Percentiles rank a stretch among this genome's conserved stretches.
phyloP scores from a whole-genome alignment of 2,797 vertebrate species.

The Chanos chanos region DNA sequence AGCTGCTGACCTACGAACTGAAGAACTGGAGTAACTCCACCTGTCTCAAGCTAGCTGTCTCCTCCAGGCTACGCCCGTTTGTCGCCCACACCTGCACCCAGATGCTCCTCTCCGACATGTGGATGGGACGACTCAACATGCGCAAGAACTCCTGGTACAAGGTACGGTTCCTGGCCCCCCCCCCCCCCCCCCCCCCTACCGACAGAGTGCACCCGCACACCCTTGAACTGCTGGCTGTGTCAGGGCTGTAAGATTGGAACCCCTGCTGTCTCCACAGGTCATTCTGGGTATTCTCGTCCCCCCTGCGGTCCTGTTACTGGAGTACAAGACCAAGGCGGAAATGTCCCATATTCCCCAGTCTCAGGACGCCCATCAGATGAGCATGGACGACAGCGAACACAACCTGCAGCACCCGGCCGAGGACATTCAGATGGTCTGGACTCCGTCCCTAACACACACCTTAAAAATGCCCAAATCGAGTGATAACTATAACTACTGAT shows the following conservation, averaged over 20 bases:
- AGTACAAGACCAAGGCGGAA: slow-evolving; percentile 98
- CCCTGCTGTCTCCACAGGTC: slow-evolving; percentile 73
- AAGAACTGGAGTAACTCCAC: slow-evolving; percentile 99
- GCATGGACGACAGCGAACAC: slow-evolving; percentile 97
- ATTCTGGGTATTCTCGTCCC: slow-evolving; percentile 95
- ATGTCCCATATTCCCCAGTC: slow-evolving; percentile 99
- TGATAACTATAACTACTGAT: no score
- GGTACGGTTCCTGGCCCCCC: no score
- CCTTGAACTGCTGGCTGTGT: no score
- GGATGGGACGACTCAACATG: slow-evolving; percentile 99
- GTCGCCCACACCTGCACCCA: slow-evolving; percentile 98
- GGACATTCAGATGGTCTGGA: slow-evolving; percentile 97
- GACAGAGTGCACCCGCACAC: no score
- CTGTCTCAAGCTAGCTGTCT: slow-evolving; percentile 94
- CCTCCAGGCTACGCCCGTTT: slow-evolving; percentile 89
- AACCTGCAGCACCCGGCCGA: slow-evolving; percentile 86
- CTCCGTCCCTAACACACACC: no score
- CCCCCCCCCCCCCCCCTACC: slow-evolving; percentile 32
- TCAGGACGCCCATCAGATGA: slow-evolving; percentile 96
- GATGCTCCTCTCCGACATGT: slow-evolving; percentile 97
- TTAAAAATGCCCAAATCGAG: no score
- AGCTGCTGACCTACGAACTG: slow-evolving; percentile 94
- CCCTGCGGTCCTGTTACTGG: slow-evolving; percentile 92
- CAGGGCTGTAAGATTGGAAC: no score
- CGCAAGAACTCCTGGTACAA: slow-evolving; percentile 99